Evolutionary conservation across 2,113 vertebrate genomes (phyloP), one percentile per base, ranked within the genome.

Genomic region (Panthera tigris): DNA sequence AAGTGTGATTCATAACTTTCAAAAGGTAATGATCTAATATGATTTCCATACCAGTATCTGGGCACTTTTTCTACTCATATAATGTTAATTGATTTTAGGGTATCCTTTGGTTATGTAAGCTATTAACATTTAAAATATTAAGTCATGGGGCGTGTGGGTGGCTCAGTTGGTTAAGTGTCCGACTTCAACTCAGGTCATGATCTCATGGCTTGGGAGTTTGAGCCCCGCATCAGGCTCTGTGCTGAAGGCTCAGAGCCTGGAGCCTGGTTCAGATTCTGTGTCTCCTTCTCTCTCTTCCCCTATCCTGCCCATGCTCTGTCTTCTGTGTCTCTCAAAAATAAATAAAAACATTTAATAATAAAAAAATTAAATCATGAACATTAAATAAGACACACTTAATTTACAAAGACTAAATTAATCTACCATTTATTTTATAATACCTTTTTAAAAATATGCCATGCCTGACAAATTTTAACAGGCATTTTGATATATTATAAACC

Each of bases 281-380:
- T 45, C 45, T 45, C 45, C 45, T 45, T 45, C 41, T 45, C 45
- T 45, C 7, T 45, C 45, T 45, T 45, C 45, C 45, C 45, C 45
- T 45, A 45, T 7, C 45, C 45, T 45, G 45, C 45, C 45, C 45
- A 9, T 45, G 45, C 45, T 45, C 45, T 45, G 45, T 45, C 45
- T 45, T 45, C 45, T 45, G 7, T 45, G 45, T 45, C 45, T 45
- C 7, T 45, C 45, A 9, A 45, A 45, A 45, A 9, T 45, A 45
- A 45, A 45, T 45, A 45, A 45, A 45, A 45, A 45, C 7, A 45
- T 45, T 45, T 45, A 45, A 9, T 45, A 45, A 45, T 45, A 45
- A 55, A 94, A 36, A 95, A 61, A 85, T 81, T 96, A 65, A 84
- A 76, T 89, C 13, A 76, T 97, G 31, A 89, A 63, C 13, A 11